These are phyloP conservation scores for Diuraphis noxia DNA, from an alignment of 1,140 invertebrate genomes.

Conservation along the genomic window DNA sequence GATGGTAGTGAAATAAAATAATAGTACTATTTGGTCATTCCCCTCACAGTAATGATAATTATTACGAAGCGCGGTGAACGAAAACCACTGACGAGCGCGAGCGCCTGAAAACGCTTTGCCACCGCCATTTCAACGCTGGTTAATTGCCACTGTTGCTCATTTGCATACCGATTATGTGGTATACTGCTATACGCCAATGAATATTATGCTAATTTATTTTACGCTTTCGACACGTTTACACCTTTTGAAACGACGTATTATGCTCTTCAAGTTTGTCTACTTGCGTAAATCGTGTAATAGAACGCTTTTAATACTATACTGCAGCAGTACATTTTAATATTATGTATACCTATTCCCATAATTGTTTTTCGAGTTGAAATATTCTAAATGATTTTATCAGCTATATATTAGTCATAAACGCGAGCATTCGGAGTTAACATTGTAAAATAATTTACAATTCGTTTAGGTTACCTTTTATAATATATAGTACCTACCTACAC, in stretches of 20 bases:
- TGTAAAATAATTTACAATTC: neutral
- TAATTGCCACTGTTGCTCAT: neutral
- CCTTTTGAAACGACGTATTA: neutral
- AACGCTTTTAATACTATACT: neutral
- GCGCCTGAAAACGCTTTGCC: neutral
- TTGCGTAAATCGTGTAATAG: neutral
- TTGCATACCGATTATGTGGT: neutral
- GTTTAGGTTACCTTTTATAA: neutral
- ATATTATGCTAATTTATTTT: neutral
- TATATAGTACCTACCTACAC: neutral
- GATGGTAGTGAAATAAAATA: neutral
- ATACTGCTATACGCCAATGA: neutral
- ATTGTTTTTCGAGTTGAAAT: neutral
- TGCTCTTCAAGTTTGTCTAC: neutral
- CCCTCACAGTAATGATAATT: neutral
- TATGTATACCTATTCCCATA: neutral
- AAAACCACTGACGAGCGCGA: neutral
- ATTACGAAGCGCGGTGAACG: neutral
- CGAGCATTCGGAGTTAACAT: neutral
- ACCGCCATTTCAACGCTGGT: neutral
- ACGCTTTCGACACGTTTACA: constrained; percentile 1
- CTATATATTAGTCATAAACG: neutral
- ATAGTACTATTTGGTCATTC: neutral
- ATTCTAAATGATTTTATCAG: neutral
- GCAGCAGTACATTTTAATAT: neutral